Evolutionary conservation across 2,797 vertebrate species (phyloP), one percentile per base, ranked within the genome.

Genomic region (Lophura swinhoii): DNA sequence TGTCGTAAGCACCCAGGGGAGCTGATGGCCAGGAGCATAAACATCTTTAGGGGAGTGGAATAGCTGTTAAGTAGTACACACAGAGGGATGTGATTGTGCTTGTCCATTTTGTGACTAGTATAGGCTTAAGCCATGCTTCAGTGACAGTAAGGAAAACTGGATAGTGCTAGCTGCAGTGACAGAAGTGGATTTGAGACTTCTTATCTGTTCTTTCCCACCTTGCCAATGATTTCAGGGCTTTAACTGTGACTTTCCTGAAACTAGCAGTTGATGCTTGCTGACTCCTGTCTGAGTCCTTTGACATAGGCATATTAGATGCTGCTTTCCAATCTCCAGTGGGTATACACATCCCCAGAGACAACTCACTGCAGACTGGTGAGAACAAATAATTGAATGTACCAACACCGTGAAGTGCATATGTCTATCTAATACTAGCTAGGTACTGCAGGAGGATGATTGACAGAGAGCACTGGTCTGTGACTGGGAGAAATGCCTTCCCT

Each of bases 231-330:
- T 67, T 17, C 17, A 49, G 26, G 14, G 4, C 29, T 43, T 29
- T 58, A 75, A 33, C 9, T 7, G 7, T 14, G n/a, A 84, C 53
- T 35, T 17, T 26, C 23, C 23, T 31, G 17, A 63, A 17, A 33
- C 26, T 69, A 60, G 33, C 16, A 69, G 46, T 6, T 79, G 60
- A 33, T 33, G 10, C 6, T 56, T 2, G 0, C 21, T 68, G 39
- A 39, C 23, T 82, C 26, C 11, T 26, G 8, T 44, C 41, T 41
- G 28, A 41, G 8, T 24, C 37, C 16, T 35, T 81, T 4, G 4
- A 18, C 53, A 51, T 16, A 15, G 33, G 39, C 26, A 16, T 3
- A 2, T 9, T 2, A 0, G 4, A 16, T 58, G 41, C 16, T 83
- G 64, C 14, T 59, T 55, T 72, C 37, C 12, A 20, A 60, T 5